phyloP scores from a whole-genome alignment of 2,797 vertebrate species.

The Tympanoctomys barrerae region DNA sequence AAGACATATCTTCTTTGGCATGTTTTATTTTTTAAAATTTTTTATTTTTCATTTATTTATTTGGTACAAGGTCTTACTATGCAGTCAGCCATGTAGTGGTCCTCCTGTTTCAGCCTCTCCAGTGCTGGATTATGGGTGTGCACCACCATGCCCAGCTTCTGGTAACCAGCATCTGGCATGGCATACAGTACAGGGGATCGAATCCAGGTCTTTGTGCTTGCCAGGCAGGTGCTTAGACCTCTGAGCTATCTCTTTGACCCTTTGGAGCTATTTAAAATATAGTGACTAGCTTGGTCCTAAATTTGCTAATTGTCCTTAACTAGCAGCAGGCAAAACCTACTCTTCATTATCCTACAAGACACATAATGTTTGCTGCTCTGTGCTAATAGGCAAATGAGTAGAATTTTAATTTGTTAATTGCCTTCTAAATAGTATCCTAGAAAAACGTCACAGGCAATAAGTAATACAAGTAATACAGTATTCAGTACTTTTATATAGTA shows the following conservation, averaged over 20 bases:
- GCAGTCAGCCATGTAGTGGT: too few relatives aligned
- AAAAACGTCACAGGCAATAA: conserved; percentile 34
- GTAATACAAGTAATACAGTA: not conserved
- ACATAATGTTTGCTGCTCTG: not conserved
- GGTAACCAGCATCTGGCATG: too few relatives aligned
- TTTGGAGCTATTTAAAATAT: not conserved
- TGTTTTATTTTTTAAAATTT: not conserved
- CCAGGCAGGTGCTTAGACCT: too few relatives aligned
- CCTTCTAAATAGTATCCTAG: conserved; percentile 1
- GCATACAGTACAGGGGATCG: too few relatives aligned
- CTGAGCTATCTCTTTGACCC: too few relatives aligned
- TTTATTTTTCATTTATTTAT: too few relatives aligned
- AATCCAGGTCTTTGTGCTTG: too few relatives aligned
- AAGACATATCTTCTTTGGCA: conserved; percentile 11
- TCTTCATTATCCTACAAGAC: not conserved
- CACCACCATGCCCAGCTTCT: too few relatives aligned
- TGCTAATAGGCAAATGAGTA: not conserved
- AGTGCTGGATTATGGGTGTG: too few relatives aligned
- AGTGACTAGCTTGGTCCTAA: conserved; percentile 2
- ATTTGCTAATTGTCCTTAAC: conserved; percentile 48
- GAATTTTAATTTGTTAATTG: conserved; percentile 57
- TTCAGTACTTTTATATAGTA: not conserved
- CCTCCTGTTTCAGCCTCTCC: too few relatives aligned
- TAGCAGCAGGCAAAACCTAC: not conserved
- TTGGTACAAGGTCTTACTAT: too few relatives aligned